Percentiles rank a stretch among this genome's conserved stretches.
Evolutionary conservation across 2,888 invertebrate species (phyloP).

Genomic region (Drosophila testacea): DNA sequence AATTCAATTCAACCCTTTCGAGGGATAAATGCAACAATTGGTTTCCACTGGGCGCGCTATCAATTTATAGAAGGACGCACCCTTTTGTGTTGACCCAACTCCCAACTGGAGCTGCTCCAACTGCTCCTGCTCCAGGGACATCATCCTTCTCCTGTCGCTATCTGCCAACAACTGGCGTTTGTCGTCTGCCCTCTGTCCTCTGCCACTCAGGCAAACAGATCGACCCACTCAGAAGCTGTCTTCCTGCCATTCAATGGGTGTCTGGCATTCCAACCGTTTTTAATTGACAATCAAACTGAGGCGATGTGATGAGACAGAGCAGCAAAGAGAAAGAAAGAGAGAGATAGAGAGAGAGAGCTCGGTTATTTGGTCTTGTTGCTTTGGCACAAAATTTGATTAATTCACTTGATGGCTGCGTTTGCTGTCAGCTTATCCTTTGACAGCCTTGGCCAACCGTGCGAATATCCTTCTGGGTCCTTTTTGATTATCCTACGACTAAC

Average conservation of each 20-base stretch:
- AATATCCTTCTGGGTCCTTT: conserved; percentile 33
- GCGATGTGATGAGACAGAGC: conserved; percentile 6
- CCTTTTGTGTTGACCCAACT: conserved; percentile 43
- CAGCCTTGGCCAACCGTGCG: conserved; percentile 22
- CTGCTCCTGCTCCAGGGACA: not conserved
- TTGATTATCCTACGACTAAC: conserved; percentile 34
- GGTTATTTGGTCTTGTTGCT: conserved; percentile 19
- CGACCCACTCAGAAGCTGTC: conserved; percentile 33
- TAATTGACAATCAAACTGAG: conserved; percentile 70
- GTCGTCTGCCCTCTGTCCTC: conserved; percentile 18
- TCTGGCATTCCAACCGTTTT: conserved; percentile 58
- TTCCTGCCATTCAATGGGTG: conserved; percentile 54
- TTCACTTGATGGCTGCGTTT: conserved; percentile 65
- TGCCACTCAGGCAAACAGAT: conserved; percentile 36
- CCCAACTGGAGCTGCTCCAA: not conserved
- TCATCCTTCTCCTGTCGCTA: conserved; percentile 14
- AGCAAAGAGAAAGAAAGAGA: not conserved
- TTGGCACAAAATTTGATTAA: conserved; percentile 68
- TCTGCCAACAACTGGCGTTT: conserved; percentile 15
- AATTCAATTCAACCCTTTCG: conserved; percentile 57
- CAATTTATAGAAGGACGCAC: conserved; percentile 46
- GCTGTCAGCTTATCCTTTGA: conserved; percentile 65
- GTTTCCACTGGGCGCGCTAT: conserved; percentile 46
- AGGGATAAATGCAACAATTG: conserved; percentile 59
- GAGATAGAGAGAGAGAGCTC: not conserved